phyloP scores from a whole-genome alignment of 2,888 invertebrate genomes.

The Oasisia sp. region DNA sequence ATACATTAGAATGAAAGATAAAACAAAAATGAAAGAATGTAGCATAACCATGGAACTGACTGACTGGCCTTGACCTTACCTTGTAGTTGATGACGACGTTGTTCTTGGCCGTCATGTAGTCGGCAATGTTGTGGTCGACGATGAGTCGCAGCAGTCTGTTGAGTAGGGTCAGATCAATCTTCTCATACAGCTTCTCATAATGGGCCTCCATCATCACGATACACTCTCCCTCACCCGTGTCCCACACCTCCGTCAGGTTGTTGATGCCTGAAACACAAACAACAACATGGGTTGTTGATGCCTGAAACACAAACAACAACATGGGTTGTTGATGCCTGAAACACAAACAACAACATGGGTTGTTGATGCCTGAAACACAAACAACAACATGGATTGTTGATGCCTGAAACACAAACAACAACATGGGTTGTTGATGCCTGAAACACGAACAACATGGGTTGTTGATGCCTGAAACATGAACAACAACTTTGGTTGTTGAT shows the following conservation, averaged over 20 bases:
- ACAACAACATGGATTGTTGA: neutral
- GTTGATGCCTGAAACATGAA: too few relatives aligned
- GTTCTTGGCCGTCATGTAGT: slow-evolving; percentile 99
- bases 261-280: slow-evolving; percentile 78
- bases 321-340: too few relatives aligned
- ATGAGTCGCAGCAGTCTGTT: slow-evolving; percentile 95
- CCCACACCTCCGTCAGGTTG: slow-evolving; percentile 93
- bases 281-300: too few relatives aligned
- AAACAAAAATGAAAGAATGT: neutral
- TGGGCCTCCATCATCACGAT: slow-evolving; percentile 96
- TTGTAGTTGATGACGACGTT: slow-evolving; percentile 99
- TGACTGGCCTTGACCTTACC: slow-evolving; percentile 61
- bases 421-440: too few relatives aligned
- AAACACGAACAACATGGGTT: too few relatives aligned
- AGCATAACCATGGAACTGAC: neutral
- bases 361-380: slow-evolving; percentile 25
- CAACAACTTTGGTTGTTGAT: too few relatives aligned
- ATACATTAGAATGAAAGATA: too few relatives aligned
- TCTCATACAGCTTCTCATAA: slow-evolving; percentile 99
- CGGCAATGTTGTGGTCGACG: slow-evolving; percentile 99
- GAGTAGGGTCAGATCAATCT: slow-evolving; percentile 97
- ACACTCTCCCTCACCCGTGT: slow-evolving; percentile 97
- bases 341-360: too few relatives aligned
- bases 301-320: too few relatives aligned
- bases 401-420: too few relatives aligned